These are phyloP conservation scores for Phenganax subtilis DNA, from an alignment of 92 coral and sea anemone species.

Conservation along the genomic window DNA sequence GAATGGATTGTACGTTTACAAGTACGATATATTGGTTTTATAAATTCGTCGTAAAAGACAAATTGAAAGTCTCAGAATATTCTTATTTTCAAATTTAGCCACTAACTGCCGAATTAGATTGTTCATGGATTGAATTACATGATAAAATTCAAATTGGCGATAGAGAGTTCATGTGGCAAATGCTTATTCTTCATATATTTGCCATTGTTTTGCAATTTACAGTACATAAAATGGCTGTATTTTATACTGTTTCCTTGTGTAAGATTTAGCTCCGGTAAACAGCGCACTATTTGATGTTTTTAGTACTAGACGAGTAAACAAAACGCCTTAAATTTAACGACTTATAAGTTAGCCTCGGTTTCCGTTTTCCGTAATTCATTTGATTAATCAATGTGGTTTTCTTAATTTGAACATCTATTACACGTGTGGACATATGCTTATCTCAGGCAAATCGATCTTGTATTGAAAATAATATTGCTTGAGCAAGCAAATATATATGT, in stretches of 20 bases:
- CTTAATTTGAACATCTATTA: neutral
- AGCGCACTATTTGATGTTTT: neutral
- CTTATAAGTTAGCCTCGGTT: neutral
- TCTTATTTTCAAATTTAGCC: constrained; percentile 4
- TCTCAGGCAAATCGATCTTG: neutral
- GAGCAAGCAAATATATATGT: no score
- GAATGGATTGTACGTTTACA: neutral
- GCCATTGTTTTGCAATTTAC: no score
- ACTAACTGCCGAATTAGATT: neutral
- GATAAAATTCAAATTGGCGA: no score
- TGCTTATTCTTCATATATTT: no score
- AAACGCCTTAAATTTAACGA: constrained; percentile 1
- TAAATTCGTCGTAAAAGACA: no score
- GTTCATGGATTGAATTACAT: neutral
- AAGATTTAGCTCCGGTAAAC: neutral
- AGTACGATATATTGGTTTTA: no score
- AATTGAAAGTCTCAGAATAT: neutral
- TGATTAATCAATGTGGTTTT: constrained; percentile 9
- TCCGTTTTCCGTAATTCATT: neutral
- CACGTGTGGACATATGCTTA: no score
- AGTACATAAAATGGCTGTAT: neutral
- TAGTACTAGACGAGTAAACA: neutral
- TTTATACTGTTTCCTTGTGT: neutral
- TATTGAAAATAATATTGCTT: neutral
- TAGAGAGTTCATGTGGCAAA: no score